Evolutionary conservation across 2,797 vertebrate genomes (phyloP), one percentile per base, ranked within the genome.

Genomic region (Leptodactylus fallax): DNA sequence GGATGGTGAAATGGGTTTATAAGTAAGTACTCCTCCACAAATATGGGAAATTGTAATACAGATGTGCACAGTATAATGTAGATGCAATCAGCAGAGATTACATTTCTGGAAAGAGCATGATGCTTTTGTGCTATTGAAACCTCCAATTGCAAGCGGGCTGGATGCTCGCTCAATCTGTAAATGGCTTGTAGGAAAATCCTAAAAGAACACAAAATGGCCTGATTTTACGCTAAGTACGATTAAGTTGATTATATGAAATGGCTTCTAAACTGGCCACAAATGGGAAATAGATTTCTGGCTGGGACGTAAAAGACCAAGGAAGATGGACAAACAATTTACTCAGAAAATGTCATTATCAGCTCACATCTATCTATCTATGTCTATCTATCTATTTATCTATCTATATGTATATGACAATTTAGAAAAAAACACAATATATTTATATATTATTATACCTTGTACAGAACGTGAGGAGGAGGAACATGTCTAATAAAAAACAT

Each of bases 61-160:
- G 88, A 89, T 89, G 88, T 86, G 88, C 81, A 83, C 36, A 79
- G 83, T 86, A 87, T 89, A 86, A 89, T 89, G 85, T 83, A 83
- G 88, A 89, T 89, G 88, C 74, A 89, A 86, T 86, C 88, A 87
- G 80, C 45, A 21, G 85, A 89, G 85, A 89, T 89, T 89, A 83
- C 88, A 83, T 86, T 89, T 87, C 80, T 61, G 85, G 79, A 72
- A 79, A 65, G 72, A 79, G 74, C 79, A 74, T 49, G 69, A 27
- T 69, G 80, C 88, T 86, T 89, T 87, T 86, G 84, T 89, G 85
- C 84, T 71, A 83, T 83, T 86, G 88, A 87, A 89, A 86, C 85
- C 85, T 83, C 12, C 74, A 79, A 86, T 86, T 86, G 85, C 60
- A 55, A 86, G 72, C 60, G 65, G 51, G 79, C 72, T 79, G 23